phyloP scores from a whole-genome alignment of 1,140 invertebrate genomes.

The Caenorhabditis tropicalis region DNA sequence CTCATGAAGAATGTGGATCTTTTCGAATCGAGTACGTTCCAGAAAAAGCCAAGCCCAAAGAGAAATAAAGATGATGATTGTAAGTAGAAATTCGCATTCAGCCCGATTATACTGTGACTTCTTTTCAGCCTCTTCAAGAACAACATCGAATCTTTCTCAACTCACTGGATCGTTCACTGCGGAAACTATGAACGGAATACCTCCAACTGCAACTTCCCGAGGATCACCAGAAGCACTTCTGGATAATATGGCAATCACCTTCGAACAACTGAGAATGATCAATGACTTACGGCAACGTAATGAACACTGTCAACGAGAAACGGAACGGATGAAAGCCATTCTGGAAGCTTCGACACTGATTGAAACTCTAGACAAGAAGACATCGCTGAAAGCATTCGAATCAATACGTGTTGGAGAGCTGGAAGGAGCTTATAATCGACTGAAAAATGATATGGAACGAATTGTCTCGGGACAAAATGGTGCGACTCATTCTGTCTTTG shows the following conservation, averaged over 20 bases:
- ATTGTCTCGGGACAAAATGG: conserved; percentile 33
- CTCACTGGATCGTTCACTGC: neutral
- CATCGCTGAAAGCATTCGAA: conserved; percentile 51
- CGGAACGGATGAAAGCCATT: conserved; percentile 46
- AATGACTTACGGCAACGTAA: conserved; percentile 53
- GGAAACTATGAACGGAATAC: neutral
- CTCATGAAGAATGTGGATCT: conserved; percentile 63
- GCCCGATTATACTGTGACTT: no score
- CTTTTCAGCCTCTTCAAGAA: neutral
- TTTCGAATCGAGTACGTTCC: conserved; percentile 52
- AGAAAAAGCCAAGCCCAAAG: conserved; percentile 35
- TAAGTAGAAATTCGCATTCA: neutral
- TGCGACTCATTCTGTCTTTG: conserved; percentile 24
- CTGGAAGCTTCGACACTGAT: conserved; percentile 50
- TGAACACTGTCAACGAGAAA: conserved; percentile 49
- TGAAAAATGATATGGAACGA: conserved; percentile 52
- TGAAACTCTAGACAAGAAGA: conserved; percentile 51
- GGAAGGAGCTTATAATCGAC: conserved; percentile 44
- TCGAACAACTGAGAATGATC: conserved; percentile 58
- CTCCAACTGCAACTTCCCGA: neutral
- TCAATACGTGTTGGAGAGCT: conserved; percentile 40
- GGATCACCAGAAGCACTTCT: conserved; percentile 24
- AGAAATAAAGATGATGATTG: neutral
- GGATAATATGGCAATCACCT: conserved; percentile 56
- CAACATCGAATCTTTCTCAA: neutral